Evolutionary conservation across 1,140 invertebrate genomes (phyloP).

Genomic region (Danaus melanippus): DNA sequence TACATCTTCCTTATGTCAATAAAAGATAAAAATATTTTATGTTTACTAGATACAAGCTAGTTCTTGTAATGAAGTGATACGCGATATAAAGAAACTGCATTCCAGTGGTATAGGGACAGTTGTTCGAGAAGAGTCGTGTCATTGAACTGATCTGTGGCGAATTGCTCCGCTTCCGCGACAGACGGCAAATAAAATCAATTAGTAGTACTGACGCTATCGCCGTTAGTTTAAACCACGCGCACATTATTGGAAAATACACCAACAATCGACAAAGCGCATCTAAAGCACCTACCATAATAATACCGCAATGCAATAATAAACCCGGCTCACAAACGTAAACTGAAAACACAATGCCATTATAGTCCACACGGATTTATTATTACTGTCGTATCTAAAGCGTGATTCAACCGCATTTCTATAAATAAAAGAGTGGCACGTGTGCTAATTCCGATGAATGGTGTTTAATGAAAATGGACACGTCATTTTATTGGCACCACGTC

Average conservation of each 20-base stretch:
- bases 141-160: constrained; percentile 56
- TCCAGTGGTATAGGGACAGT: constrained; percentile 42
- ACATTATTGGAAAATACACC: constrained; percentile 25
- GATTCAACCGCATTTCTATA: constrained; percentile 46
- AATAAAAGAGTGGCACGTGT: constrained; percentile 51
- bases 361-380: constrained; percentile 26
- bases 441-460: constrained; percentile 56
- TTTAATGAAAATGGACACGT: constrained; percentile 64
- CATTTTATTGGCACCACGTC: constrained; percentile 61
- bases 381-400: constrained; percentile 33
- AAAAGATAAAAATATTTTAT: no score
- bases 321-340: constrained; percentile 6
- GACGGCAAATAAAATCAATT: constrained; percentile 57
- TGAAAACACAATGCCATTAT: constrained; percentile 18
- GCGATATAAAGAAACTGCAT: constrained; percentile 43
- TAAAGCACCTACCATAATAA: constrained; percentile 17
- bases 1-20: no score
- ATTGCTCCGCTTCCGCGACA: constrained; percentile 53
- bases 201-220: constrained; percentile 22
- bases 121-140: constrained; percentile 46
- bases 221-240: constrained; percentile 33
- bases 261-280: constrained; percentile 19
- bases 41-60: constrained; percentile 6
- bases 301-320: constrained; percentile 8
- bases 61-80: constrained; percentile 30